Base-by-base conservation (phyloP, 2,113 vertebrate genomes). In the Acrocephalus kingi region DNA sequence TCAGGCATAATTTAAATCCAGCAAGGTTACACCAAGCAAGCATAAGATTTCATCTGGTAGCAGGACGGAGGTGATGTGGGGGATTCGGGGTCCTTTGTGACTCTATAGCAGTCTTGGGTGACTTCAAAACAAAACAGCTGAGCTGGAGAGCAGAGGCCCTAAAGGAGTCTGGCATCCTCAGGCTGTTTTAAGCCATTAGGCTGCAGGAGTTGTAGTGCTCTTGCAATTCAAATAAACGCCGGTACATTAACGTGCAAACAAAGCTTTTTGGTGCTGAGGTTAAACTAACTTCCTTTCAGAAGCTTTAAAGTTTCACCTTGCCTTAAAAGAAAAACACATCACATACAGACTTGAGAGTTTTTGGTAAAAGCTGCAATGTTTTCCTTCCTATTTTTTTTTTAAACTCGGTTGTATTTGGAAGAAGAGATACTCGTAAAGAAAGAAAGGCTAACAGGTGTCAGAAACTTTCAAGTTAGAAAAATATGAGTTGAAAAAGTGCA, bases 241-340 rank as follows among this genome's bases (percentile, higher is more conserved):
- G 1, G 78, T 59, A 75, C 71, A 39, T 94, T 87, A 91, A 73
- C 4, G 66, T 77, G 75, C 91, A 96, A 96, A 94, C 75, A 95
- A 89, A 96, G 63, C 63, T 88, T 90, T 96, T 78, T 80, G 72
- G 51, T 39, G 87, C 55, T 43, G 84, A 87, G 87, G 87, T 95
- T 90, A 89, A 96, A 81, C 85, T 72, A 88, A 95, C 86, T 96
- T 97, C 88, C 90, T 94, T 90, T 87, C 90, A 92, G 90, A 75
- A 94, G 72, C 73, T 83, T 95, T 92, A 72, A 81, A 95, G 59
- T 83, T 93, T 85, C 75, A 90, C 67, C 79, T 89, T 11, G 0
- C 64, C 71, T 93, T 56, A n/a, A 89, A 96, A 92, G 61, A 84
- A 93, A 85, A 92, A 77, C 91, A 90, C 16, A 52, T 61, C 45